Conservation (phyloP, 2,888 invertebrate species). For the Cephus pulcher region DNA sequence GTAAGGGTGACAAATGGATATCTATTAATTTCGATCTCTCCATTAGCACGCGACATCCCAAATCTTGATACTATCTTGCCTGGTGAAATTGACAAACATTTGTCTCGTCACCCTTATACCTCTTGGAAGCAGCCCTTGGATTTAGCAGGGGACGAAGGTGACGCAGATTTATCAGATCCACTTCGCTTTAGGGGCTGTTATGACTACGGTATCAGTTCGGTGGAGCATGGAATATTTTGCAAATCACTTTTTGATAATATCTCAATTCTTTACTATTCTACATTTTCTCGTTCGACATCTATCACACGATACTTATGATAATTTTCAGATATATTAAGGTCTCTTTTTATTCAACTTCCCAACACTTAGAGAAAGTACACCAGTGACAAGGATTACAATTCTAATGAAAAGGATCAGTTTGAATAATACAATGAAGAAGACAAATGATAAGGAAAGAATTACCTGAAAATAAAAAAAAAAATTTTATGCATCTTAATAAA, state of each 20-base stretch:
- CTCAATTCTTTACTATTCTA: neutral
- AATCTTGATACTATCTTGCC: conserved; percentile 18
- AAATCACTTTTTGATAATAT: conserved; percentile 1
- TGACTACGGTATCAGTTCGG: neutral
- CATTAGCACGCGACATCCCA: conserved; percentile 10
- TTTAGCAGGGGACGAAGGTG: conserved; percentile 4
- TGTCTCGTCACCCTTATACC: conserved; percentile 13
- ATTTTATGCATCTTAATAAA: neutral
- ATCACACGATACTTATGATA: neutral
- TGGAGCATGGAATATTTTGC: conserved; percentile 5
- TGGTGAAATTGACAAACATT: conserved; percentile 22
- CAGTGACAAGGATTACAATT: neutral
- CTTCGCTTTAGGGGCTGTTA: conserved; percentile 1
- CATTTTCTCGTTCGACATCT: neutral
- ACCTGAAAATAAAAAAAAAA: too few species aligned
- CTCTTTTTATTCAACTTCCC: neutral
- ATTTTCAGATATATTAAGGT: neutral
- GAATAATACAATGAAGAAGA: too few species aligned
- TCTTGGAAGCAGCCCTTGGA: conserved; percentile 1
- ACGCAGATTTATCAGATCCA: conserved; percentile 17
- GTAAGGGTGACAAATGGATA: conserved; percentile 11
- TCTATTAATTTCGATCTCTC: conserved; percentile 25
- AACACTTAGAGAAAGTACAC: neutral
- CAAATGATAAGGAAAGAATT: too few species aligned
- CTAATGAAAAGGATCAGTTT: too few species aligned